phyloP scores from a whole-genome alignment of 2,888 invertebrate genomes.

The Synanthedon andrenaeformis region DNA sequence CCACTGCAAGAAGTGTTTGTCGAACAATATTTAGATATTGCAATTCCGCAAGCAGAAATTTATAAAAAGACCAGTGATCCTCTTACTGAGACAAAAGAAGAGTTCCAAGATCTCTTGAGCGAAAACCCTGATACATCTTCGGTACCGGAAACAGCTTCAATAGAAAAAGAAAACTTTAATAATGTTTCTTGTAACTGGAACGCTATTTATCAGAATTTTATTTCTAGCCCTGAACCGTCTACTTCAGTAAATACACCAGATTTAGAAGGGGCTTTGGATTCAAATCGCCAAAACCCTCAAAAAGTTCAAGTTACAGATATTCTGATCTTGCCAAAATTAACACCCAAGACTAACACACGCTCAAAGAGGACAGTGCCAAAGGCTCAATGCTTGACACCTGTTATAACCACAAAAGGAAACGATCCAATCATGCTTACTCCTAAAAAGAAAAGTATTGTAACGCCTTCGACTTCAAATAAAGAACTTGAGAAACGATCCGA shows the following conservation, averaged over 20 bases:
- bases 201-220: too few species aligned
- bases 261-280: constrained; percentile 1
- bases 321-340: constrained; percentile 5
- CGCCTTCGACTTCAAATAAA: not conserved
- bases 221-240: too few species aligned
- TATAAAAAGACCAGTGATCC: constrained; percentile 2
- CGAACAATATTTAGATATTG: constrained; percentile 1
- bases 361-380: constrained; percentile 4
- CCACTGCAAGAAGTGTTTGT: too few species aligned
- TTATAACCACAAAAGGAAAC: not conserved
- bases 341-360: constrained; percentile 3
- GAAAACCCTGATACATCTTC: too few species aligned
- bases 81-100: not conserved
- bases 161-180: too few species aligned
- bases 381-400: constrained; percentile 4
- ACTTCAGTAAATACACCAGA: not conserved
- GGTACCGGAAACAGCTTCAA: too few species aligned
- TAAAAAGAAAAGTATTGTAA: too few species aligned
- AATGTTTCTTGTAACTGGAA: too few species aligned
- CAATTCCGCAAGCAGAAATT: constrained; percentile 2
- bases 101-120: too few species aligned
- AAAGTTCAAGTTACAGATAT: constrained; percentile 4
- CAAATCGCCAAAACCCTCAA: constrained; percentile 1
- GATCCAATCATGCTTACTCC: too few species aligned
- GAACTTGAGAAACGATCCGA: not conserved